Conservation (phyloP, 2,113 vertebrate genomes). For the Oceanodroma tethys region DNA sequence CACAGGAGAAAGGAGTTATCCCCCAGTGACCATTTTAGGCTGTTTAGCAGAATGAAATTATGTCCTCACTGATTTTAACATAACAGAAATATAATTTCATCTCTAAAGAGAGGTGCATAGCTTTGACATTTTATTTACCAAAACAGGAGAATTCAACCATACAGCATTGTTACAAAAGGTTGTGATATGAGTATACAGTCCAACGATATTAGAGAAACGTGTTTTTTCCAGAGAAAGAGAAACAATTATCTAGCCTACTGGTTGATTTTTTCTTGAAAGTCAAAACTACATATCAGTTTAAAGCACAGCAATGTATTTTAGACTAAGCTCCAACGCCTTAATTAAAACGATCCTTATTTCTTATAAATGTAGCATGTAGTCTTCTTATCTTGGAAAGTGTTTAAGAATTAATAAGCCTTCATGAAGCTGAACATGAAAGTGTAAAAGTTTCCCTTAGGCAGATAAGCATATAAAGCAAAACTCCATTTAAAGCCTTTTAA, state of each 20-base stretch:
- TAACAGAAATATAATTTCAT: background rate
- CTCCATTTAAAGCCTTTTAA: background rate
- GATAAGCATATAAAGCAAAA: background rate
- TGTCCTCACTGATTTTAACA: background rate
- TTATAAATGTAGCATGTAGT: background rate
- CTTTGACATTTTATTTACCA: background rate
- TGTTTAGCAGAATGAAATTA: background rate
- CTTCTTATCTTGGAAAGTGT: background rate
- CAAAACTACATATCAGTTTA: background rate
- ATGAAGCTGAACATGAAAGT: background rate
- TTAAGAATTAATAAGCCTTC: background rate
- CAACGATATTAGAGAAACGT: background rate
- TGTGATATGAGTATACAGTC: background rate
- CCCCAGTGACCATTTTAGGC: background rate
- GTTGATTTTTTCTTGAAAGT: background rate
- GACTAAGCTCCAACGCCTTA: background rate
- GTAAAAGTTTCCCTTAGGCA: background rate
- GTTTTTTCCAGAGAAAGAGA: background rate
- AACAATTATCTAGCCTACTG: background rate
- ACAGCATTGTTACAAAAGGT: background rate
- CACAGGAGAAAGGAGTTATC: background rate
- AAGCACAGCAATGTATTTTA: background rate
- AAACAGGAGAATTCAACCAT: background rate
- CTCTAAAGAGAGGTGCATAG: background rate
- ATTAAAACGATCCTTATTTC: background rate